A percentile compares a stretch with the other conserved stretches of the same genome.
Evolutionary conservation across 64 coral and sea anemone genomes (phyloP).

Genomic region (Montipora cactus): DNA sequence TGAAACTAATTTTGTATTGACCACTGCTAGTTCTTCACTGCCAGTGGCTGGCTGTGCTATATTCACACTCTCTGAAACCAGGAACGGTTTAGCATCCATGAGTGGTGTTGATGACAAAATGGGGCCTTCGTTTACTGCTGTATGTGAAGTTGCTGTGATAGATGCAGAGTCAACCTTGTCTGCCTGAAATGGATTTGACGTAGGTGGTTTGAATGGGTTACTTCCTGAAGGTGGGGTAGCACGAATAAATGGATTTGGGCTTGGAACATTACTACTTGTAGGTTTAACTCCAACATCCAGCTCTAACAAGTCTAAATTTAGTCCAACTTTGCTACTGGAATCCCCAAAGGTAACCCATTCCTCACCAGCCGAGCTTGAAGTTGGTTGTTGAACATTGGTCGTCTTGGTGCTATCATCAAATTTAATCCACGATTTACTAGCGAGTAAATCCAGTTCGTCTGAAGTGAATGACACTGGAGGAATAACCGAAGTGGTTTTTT

Average conservation of each 20-base stretch:
- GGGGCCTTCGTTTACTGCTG: background rate
- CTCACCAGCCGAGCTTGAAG: background rate
- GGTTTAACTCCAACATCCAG: slow-evolving; percentile 48
- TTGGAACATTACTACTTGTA: background rate
- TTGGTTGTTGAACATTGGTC: background rate
- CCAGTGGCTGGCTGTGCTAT: background rate
- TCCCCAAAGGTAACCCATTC: slow-evolving; percentile 71
- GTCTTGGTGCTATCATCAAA: slow-evolving; percentile 4
- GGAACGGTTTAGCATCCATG: slow-evolving; percentile 19
- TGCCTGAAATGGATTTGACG: slow-evolving; percentile 57
- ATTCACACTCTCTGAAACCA: background rate
- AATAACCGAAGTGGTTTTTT: background rate
- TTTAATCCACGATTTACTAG: slow-evolving; percentile 48
- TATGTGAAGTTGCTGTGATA: background rate
- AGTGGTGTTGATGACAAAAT: background rate
- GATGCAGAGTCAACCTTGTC: background rate
- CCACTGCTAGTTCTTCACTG: background rate
- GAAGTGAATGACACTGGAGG: slow-evolving; percentile 32
- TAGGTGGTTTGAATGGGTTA: slow-evolving; percentile 29
- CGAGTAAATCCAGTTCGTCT: slow-evolving; percentile 44
- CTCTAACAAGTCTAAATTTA: slow-evolving; percentile 15
- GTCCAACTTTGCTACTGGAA: background rate
- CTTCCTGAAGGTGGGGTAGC: background rate
- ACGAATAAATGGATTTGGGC: slow-evolving; percentile 65
- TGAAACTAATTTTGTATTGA: background rate